phyloP scores from a whole-genome alignment of 1,140 invertebrate species.

The Reticulitermes speratus region DNA sequence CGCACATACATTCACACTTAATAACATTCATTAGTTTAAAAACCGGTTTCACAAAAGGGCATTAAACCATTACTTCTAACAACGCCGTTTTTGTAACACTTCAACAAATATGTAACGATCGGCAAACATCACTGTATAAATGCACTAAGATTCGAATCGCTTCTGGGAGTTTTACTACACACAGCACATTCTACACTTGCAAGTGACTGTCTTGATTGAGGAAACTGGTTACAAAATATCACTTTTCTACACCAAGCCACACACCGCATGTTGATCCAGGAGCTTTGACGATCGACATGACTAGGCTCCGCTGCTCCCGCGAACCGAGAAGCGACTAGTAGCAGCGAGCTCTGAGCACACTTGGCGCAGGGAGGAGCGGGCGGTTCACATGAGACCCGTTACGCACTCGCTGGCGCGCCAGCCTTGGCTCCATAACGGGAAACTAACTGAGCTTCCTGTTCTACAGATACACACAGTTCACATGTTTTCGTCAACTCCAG shows the following conservation, averaged over 20 bases:
- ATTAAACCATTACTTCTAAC: not conserved
- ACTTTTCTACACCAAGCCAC: not conserved
- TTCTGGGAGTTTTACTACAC: not conserved
- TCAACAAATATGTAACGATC: not conserved
- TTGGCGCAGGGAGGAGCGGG: not conserved
- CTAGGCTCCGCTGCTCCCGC: not conserved
- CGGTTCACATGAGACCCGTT: conserved; percentile 2
- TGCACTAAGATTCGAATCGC: not conserved
- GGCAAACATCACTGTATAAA: not conserved
- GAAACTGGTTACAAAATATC: not conserved
- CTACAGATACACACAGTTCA: not conserved
- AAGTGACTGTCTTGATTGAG: not conserved
- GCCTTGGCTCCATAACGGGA: conserved; percentile 12
- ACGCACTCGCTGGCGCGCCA: not conserved
- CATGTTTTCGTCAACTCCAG: too few species aligned
- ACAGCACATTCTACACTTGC: not conserved
- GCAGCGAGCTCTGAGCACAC: not conserved
- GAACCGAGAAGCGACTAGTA: not conserved
- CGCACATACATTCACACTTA: not conserved
- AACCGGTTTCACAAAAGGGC: not conserved
- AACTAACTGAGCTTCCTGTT: not conserved
- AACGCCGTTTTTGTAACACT: not conserved
- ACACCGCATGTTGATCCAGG: not conserved
- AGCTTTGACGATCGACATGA: not conserved
- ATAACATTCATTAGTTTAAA: not conserved